Evolutionary conservation across 1,140 invertebrate species (phyloP).

Genomic region (Mizuhopecten yessoensis): DNA sequence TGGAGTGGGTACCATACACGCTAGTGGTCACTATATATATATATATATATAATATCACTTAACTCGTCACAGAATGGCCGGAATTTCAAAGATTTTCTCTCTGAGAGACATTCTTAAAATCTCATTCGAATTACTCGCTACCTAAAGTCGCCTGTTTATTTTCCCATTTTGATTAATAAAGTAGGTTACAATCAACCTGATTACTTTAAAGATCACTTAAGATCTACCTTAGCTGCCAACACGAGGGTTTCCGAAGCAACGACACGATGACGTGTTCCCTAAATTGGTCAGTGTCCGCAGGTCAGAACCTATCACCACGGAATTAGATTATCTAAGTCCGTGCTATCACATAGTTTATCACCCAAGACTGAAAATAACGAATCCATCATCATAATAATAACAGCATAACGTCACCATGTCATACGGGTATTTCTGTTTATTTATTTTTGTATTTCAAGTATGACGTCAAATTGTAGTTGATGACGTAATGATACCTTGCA

Average conservation of each 20-base stretch:
- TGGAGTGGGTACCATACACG: background rate
- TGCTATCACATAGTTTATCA: too few species aligned
- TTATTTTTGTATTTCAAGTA: too few species aligned
- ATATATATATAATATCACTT: background rate
- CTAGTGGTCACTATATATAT: background rate
- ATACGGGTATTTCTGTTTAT: too few species aligned
- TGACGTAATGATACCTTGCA: too few species aligned
- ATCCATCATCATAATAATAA: too few species aligned
- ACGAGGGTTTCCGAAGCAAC: background rate
- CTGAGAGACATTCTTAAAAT: background rate
- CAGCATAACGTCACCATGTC: too few species aligned
- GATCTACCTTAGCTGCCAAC: background rate
- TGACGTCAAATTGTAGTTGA: too few species aligned
- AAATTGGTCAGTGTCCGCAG: background rate
- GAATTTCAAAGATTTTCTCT: background rate
- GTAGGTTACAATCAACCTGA: background rate
- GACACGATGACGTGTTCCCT: background rate
- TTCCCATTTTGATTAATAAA: background rate
- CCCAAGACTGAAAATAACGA: too few species aligned
- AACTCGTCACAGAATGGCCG: slow-evolving; percentile 30
- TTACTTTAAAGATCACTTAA: background rate
- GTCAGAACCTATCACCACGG: background rate
- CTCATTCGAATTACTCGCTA: background rate
- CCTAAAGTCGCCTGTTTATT: background rate
- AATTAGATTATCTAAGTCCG: too few species aligned